These are phyloP conservation scores for Tenthredo amoena DNA, from an alignment of 2,888 invertebrate species.

Conservation along the genomic window DNA sequence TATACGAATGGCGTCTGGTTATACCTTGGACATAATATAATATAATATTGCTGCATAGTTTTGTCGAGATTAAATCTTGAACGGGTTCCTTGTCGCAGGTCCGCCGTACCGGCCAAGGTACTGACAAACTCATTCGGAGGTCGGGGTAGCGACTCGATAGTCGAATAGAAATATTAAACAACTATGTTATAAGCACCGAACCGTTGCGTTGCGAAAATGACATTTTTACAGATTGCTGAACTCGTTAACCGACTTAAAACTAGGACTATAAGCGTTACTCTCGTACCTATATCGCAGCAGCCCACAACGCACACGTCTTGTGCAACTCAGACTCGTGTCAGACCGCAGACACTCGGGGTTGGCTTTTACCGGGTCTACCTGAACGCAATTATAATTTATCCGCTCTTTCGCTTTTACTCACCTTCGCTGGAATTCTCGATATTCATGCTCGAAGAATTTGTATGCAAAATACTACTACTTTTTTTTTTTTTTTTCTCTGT, in stretches of 20 bases:
- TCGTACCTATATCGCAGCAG: constrained; percentile 7
- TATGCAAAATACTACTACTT: background rate
- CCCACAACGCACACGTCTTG: background rate
- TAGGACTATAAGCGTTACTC: constrained; percentile 2
- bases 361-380: background rate
- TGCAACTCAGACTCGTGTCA: constrained; percentile 18
- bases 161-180: background rate
- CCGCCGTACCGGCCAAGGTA: background rate
- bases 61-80: constrained; percentile 45
- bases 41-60: constrained; percentile 23
- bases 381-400: background rate
- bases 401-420: background rate
- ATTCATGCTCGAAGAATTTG: background rate
- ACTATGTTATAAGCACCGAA: constrained; percentile 24
- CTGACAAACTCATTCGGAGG: constrained; percentile 36
- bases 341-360: constrained; percentile 23
- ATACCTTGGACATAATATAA: constrained; percentile 34
- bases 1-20: constrained; percentile 31
- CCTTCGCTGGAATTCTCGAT: background rate
- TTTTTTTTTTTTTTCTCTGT: background rate
- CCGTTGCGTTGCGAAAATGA: constrained; percentile 46
- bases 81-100: constrained; percentile 46
- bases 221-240: constrained; percentile 25
- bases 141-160: constrained; percentile 17
- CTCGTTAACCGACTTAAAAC: constrained; percentile 49